These are phyloP conservation scores for Oryzias dopingdopingensis DNA, from an alignment of 2,797 vertebrate species.

Conservation along the genomic window DNA sequence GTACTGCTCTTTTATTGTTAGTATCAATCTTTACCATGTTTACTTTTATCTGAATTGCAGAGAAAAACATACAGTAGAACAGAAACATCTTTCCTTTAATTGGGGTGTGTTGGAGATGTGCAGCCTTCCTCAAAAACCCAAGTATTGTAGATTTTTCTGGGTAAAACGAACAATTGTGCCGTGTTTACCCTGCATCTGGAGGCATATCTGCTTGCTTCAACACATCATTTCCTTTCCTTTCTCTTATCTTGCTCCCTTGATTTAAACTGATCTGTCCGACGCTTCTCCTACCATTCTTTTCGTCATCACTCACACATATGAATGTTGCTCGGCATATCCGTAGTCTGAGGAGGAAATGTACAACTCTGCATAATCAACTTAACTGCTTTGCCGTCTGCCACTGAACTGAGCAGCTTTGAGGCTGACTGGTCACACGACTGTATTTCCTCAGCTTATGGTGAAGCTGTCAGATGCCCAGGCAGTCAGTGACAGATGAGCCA, in stretches of 20 bases:
- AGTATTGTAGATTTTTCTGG: no score
- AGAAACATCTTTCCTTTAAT: background rate
- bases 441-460: constrained; percentile 32
- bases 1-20: background rate
- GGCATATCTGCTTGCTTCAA: background rate
- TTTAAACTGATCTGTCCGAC: constrained; percentile 7
- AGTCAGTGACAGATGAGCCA: constrained; percentile 18
- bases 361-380: constrained; percentile 68
- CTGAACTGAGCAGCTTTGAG: constrained; percentile 39
- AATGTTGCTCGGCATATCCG: constrained; percentile 21
- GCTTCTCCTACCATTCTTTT: constrained; percentile 3
- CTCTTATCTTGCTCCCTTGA: background rate
- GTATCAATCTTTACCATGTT: background rate
- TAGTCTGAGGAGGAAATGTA: constrained; percentile 48
- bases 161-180: no score
- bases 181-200: no score
- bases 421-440: constrained; percentile 50
- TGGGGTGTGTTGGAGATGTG: no score
- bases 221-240: constrained; percentile 2
- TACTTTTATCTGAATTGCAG: background rate
- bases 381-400: constrained; percentile 54
- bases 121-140: no score
- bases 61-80: background rate
- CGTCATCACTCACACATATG: constrained; percentile 9
- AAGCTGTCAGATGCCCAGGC: constrained; percentile 6